phyloP scores from a whole-genome alignment of 2,113 vertebrate genomes.

The Acinonyx jubatus region DNA sequence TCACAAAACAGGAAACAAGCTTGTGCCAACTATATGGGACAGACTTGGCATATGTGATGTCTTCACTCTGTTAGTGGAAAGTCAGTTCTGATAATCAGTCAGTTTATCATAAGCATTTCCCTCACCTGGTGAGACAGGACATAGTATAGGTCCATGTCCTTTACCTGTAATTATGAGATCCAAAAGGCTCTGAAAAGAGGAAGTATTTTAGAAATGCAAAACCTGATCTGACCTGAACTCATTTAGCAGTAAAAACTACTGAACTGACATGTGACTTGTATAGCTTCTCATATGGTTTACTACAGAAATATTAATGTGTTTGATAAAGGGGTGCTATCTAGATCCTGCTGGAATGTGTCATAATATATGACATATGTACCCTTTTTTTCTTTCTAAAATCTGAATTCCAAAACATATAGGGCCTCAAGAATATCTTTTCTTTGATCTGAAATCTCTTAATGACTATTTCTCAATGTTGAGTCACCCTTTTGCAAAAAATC shows the following conservation, averaged over 20 bases:
- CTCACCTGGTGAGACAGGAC: not conserved
- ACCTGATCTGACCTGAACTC: not conserved
- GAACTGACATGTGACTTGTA: not conserved
- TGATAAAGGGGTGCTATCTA: not conserved
- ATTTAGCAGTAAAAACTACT: constrained; percentile 11
- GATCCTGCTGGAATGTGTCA: not conserved
- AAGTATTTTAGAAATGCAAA: constrained; percentile 30
- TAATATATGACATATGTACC: not conserved
- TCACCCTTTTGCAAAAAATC: not conserved
- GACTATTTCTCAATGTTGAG: constrained; percentile 2
- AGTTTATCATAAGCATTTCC: not conserved
- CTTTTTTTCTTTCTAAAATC: not conserved
- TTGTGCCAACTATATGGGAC: constrained; percentile 19
- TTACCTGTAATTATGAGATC: constrained; percentile 27
- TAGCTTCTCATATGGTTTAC: not conserved
- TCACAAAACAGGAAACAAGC: constrained; percentile 47
- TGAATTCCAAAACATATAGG: not conserved
- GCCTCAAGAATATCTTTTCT: not conserved
- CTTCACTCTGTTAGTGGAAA: constrained; percentile 37
- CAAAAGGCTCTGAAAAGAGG: not conserved
- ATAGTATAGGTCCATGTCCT: not conserved
- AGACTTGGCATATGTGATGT: not conserved
- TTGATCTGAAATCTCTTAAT: constrained; percentile 1
- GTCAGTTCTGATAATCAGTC: constrained; percentile 47
- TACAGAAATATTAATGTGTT: not conserved